Percentiles rank a stretch among this genome's conserved stretches.
Evolutionary conservation across 2,888 invertebrate species (phyloP).

Genomic region (Zootermopsis nevadensis): DNA sequence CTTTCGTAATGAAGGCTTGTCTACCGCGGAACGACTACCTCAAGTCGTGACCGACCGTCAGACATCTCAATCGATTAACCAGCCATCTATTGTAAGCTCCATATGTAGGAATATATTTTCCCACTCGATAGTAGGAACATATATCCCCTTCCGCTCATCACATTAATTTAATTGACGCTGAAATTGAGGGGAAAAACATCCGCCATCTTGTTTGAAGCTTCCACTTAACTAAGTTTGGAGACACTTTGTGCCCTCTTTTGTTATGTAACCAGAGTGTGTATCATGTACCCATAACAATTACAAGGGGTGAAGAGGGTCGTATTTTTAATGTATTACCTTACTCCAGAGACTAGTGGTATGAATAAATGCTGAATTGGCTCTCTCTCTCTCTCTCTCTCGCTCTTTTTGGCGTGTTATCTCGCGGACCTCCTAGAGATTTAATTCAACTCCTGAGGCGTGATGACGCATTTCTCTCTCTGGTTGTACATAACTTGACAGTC

Average conservation of each 20-base stretch:
- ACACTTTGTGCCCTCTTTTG: conserved; percentile 43
- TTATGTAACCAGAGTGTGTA: conserved; percentile 40
- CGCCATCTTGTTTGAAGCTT: conserved; percentile 40
- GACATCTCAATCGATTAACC: background rate
- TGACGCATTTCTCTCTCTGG: background rate
- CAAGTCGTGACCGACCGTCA: background rate
- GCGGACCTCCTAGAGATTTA: conserved; percentile 2
- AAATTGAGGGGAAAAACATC: conserved; percentile 30
- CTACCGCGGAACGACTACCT: too few relatives aligned
- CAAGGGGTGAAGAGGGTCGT: background rate
- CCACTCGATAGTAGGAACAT: background rate
- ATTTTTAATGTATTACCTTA: conserved; percentile 19
- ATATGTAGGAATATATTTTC: background rate
- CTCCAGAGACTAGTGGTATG: conserved; percentile 19
- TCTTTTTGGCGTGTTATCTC: background rate
- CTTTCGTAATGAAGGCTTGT: too few relatives aligned
- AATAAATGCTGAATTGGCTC: conserved; percentile 1
- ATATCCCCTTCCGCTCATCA: background rate
- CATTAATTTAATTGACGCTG: conserved; percentile 32
- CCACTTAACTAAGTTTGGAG: conserved; percentile 46
- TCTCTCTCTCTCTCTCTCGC: background rate
- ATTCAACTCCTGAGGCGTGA: background rate
- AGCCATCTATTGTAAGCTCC: background rate
- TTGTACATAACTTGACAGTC: background rate
- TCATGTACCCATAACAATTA: conserved; percentile 46